Conservation (phyloP, 2,888 invertebrate species). For the Lasioglossum morio region DNA sequence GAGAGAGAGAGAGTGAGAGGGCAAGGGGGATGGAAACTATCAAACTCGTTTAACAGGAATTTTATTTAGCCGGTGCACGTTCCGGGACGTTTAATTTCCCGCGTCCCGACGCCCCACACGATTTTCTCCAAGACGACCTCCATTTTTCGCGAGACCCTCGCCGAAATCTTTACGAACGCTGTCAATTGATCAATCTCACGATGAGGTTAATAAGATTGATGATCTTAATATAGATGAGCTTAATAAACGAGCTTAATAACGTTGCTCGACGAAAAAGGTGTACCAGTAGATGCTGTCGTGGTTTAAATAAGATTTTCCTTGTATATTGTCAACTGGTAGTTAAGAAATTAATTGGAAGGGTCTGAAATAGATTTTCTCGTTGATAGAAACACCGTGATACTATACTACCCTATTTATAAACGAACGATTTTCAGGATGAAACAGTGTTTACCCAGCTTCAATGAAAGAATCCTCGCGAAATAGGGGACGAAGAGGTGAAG, state of each 20-base stretch:
- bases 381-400: no score
- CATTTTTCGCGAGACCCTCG: background rate
- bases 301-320: no score
- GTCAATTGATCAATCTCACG: background rate
- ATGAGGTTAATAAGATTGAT: no score
- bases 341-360: no score
- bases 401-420: no score
- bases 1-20: background rate
- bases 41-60: slow-evolving; percentile 19
- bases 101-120: background rate
- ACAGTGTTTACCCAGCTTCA: background rate
- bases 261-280: no score
- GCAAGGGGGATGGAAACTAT: background rate
- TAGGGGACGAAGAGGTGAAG: background rate
- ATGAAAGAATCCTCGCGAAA: background rate
- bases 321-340: no score
- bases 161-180: background rate
- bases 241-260: no score
- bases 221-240: no score
- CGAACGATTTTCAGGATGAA: no score
- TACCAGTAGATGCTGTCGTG: no score
- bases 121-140: background rate
- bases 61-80: background rate
- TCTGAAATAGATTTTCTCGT: no score
- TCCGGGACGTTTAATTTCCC: slow-evolving; percentile 1